phyloP scores from a whole-genome alignment of 2,797 vertebrate genomes.

The Lacerta viridis region DNA sequence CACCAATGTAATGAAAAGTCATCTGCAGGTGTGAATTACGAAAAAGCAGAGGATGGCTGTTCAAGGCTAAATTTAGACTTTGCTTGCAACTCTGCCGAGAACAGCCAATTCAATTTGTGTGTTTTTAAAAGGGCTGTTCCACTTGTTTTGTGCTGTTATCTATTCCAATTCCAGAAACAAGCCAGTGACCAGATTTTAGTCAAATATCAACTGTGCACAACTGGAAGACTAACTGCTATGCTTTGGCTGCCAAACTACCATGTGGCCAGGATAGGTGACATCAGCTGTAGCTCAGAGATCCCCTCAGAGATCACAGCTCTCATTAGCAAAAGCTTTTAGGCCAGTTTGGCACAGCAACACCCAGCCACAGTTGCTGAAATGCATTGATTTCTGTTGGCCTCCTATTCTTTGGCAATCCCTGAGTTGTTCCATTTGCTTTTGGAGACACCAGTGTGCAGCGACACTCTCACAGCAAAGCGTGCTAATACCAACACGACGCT shows the following conservation, averaged over 20 bases:
- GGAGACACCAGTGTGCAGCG: fast-evolving
- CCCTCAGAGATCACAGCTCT: background rate
- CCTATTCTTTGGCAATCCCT: fast-evolving
- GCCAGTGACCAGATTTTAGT: too few relatives aligned
- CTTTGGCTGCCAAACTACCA: background rate
- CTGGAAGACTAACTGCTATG: background rate
- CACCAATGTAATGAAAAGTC: background rate
- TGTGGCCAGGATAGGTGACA: fast-evolving
- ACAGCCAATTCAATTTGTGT: background rate
- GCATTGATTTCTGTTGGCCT: background rate
- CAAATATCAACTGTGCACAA: too few relatives aligned
- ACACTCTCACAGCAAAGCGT: background rate
- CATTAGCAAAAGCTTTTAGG: background rate
- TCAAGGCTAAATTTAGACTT: too few relatives aligned
- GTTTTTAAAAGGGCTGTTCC: background rate
- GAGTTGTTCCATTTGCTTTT: background rate
- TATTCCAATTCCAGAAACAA: too few relatives aligned
- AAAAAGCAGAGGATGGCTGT: background rate
- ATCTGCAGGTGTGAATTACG: background rate
- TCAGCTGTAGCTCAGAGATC: fast-evolving
- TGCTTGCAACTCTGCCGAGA: too few relatives aligned
- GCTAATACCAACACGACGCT: background rate
- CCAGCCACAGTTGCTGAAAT: background rate
- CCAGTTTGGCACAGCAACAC: background rate
- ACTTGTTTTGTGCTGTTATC: background rate